Evolutionary conservation across 2,113 vertebrate species (phyloP).

Genomic region (Cheilinus undulatus): DNA sequence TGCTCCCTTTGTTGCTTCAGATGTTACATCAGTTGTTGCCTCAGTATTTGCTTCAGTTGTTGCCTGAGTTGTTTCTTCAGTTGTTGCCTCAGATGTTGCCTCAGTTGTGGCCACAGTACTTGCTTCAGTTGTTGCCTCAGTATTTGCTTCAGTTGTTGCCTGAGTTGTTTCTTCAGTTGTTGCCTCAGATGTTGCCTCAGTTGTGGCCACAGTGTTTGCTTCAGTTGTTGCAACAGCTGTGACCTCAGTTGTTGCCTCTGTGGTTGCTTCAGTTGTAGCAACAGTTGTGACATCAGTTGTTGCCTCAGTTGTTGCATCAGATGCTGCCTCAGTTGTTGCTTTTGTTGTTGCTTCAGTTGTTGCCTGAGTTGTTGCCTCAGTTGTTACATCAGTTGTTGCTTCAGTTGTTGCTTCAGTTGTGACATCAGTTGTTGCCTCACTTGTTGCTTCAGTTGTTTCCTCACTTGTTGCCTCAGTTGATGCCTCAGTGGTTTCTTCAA

Average conservation of each 20-base stretch:
- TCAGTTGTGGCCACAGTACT: no score
- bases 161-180: background rate
- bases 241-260: background rate
- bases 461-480: background rate
- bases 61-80: no score
- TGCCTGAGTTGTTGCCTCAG: no score
- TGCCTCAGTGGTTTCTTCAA: background rate
- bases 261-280: no score
- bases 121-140: no score
- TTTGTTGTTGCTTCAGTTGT: background rate
- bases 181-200: background rate
- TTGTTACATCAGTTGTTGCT: no score
- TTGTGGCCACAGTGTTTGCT: background rate
- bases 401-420: no score
- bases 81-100: no score
- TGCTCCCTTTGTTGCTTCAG: no score
- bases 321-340: background rate
- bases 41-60: background rate
- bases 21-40: no score
- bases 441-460: background rate
- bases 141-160: background rate
- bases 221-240: background rate
- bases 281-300: background rate
- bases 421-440: no score
- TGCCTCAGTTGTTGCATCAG: background rate